Evolutionary conservation across 1,140 invertebrate species (phyloP), one percentile per base, ranked within the genome.

Genomic region (Druon quercuslanigerum): DNA sequence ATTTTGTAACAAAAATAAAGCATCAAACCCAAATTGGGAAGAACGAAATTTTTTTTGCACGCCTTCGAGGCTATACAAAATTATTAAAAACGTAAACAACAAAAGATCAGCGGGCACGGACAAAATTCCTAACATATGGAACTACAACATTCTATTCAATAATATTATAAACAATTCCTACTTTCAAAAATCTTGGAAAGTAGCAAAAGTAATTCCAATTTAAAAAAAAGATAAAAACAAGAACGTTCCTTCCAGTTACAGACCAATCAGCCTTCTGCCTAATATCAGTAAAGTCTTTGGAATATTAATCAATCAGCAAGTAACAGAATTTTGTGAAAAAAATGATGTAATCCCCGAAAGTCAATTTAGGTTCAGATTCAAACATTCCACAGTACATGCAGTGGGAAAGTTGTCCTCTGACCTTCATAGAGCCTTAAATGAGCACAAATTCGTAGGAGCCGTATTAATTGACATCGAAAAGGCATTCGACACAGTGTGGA

Each of bases 401-500:
- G 40, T 46, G 9, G 40, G 40, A 7, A 7, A 46, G 40, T 46
- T 46, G 40, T 46, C 40, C 40, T 9, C 40, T 9, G 40, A 46
- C 9, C 11, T 46, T 6, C 40, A 46, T 9, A 46, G 40, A 46
- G 40, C 40, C 7, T 1, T 46, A 11, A 46, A 46, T 46, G 40
- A 46, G 9, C 9, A 46, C 8, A 46, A 46, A 46, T 46, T 46
- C 40, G 40, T 46, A 9, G 5, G 40, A 9, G 40, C 40, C 4
- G 40, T 46, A 9, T 7, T 46, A 46, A 46, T 46, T 11, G 6
- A 46, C 7, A 46, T 46, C 1, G 40, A 46, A 46, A 46, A 46
- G 7, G 40, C 78, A 0, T 82, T 83, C 17, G 81, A 83, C 46
- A 70, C 79, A 0, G 81, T 83, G 0, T 80, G 81, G 79, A 52